Percentiles rank a stretch among this genome's conserved stretches.
phyloP scores from a whole-genome alignment of 1,140 invertebrate species.

The Zaprionus ornatus region DNA sequence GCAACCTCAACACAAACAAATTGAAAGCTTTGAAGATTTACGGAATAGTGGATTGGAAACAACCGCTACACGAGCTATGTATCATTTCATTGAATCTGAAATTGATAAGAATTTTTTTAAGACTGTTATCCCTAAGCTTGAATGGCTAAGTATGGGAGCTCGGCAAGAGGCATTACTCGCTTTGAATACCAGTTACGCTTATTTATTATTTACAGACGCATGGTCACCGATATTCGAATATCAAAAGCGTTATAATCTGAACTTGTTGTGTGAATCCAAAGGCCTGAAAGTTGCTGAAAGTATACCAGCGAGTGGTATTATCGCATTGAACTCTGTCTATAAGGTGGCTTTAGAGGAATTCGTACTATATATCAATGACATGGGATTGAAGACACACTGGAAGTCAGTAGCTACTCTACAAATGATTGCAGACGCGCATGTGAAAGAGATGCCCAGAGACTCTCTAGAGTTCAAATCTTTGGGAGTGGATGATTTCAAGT shows the following conservation, averaged over 20 bases:
- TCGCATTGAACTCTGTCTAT: conserved; percentile 27
- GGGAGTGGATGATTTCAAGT: conserved; percentile 5
- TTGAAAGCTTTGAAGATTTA: conserved; percentile 35
- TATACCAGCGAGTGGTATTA: not conserved
- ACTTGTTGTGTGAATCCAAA: not conserved
- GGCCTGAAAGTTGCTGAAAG: not conserved
- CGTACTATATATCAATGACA: not conserved
- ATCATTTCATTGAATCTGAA: not conserved
- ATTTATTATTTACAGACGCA: not conserved
- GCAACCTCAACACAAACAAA: not conserved
- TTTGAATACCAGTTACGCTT: conserved; percentile 10
- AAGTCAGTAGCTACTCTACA: accelerated
- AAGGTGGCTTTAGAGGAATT: conserved; percentile 1
- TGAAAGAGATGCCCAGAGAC: not conserved
- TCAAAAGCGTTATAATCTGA: not conserved
- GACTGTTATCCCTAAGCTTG: not conserved
- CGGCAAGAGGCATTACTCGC: not conserved
- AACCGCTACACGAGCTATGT: not conserved
- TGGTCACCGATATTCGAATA: not conserved
- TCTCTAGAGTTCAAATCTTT: not conserved
- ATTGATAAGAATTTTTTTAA: not conserved
- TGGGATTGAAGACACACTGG: conserved; percentile 17
- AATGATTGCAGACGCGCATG: not conserved
- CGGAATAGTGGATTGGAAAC: conserved; percentile 30
- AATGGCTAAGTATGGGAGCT: not conserved